Evolutionary conservation across 2,113 vertebrate genomes (phyloP).

Genomic region (Gavialis gangeticus): DNA sequence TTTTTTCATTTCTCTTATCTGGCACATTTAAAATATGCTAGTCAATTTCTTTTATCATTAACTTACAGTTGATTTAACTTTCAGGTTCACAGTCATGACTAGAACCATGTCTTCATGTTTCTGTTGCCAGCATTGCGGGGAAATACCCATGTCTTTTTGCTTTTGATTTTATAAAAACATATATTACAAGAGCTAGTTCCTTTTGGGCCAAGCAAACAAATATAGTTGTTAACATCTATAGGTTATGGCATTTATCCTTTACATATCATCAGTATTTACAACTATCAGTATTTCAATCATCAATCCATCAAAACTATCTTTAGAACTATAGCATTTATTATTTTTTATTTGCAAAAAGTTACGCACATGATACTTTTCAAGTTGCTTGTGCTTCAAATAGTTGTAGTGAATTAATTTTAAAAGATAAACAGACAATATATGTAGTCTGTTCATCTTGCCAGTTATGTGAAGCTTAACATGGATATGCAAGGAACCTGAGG

Average conservation of each 20-base stretch:
- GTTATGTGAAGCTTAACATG: background rate
- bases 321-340: background rate
- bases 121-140: background rate
- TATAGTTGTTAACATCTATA: background rate
- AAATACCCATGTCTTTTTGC: background rate
- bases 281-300: background rate
- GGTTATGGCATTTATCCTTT: background rate
- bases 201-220: background rate
- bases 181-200: background rate
- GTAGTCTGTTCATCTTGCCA: background rate
- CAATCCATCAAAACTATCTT: background rate
- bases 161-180: too few relatives aligned
- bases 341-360: background rate
- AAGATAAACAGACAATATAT: background rate
- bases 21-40: background rate
- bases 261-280: background rate
- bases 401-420: background rate
- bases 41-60: background rate
- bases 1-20: constrained; percentile 2
- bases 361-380: rapidly evolving
- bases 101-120: background rate
- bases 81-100: background rate
- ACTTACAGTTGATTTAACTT: background rate
- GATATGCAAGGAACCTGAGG: background rate
- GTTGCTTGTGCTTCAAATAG: background rate